Evolutionary conservation across 92 coral and sea anemone genomes (phyloP).

Genomic region (Nematostella vectensis): DNA sequence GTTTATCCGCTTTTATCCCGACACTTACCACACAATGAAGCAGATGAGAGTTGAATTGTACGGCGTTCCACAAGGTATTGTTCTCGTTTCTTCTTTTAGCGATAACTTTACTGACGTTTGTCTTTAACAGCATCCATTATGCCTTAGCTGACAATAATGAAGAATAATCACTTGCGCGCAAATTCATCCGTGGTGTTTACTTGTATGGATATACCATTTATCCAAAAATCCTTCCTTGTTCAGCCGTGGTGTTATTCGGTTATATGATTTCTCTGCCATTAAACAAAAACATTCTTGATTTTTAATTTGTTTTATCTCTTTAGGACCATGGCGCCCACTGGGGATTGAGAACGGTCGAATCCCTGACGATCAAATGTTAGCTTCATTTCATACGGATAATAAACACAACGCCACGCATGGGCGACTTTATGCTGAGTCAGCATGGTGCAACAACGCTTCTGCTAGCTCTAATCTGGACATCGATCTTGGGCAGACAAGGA

Average conservation of each 20-base stretch:
- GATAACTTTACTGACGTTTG: no score
- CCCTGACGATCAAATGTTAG: slow-evolving; percentile 6
- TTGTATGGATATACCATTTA: no score
- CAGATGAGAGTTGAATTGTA: slow-evolving; percentile 19
- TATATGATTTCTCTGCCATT: no score
- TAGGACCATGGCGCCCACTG: slow-evolving; percentile 5
- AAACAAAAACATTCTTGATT: no score
- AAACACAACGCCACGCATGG: not conserved
- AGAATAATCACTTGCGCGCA: no score
- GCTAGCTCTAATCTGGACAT: slow-evolving; percentile 1
- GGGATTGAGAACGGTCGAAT: slow-evolving; percentile 17
- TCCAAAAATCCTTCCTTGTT: no score
- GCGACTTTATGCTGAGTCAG: not conserved
- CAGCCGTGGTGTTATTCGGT: no score
- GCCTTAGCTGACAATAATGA: no score
- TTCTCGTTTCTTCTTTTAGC: not conserved
- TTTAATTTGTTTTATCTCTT: not conserved
- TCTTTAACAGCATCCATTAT: no score
- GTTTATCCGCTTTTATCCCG: slow-evolving; percentile 18
- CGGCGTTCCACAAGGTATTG: slow-evolving; percentile 13
- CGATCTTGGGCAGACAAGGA: slow-evolving; percentile 13
- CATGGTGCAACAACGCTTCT: not conserved
- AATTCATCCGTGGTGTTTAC: no score
- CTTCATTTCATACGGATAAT: not conserved
- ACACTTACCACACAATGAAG: slow-evolving; percentile 1